Conservation (phyloP, 2,888 invertebrate genomes). For the Limenitis camilla region DNA sequence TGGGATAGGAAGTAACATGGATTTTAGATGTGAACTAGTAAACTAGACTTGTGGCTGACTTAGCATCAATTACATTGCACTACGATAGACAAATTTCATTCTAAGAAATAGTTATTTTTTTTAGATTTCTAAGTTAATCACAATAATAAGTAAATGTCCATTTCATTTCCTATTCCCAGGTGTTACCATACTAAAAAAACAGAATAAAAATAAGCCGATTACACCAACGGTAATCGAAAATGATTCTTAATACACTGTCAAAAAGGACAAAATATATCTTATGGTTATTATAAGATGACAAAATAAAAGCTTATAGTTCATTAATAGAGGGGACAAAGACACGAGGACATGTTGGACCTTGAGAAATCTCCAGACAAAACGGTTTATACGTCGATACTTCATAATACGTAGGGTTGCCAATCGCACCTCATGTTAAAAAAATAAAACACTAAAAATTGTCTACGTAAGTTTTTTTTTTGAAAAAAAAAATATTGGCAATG, state of each 20-base stretch:
- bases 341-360: constrained; percentile 35
- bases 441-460: neutral
- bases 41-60: too few relatives aligned
- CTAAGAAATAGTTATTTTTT: too few relatives aligned
- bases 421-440: neutral
- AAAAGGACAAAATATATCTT: neutral
- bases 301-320: constrained; percentile 40
- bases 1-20: too few relatives aligned
- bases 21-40: too few relatives aligned
- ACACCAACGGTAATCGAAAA: constrained; percentile 9
- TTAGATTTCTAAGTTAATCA: too few relatives aligned
- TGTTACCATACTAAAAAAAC: neutral
- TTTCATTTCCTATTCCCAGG: neutral
- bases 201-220: constrained; percentile 22
- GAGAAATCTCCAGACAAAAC: constrained; percentile 43
- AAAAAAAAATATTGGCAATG: too few relatives aligned
- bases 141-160: neutral
- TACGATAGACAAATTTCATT: too few relatives aligned
- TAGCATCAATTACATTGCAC: too few relatives aligned
- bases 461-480: too few relatives aligned
- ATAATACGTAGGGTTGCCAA: constrained; percentile 37
- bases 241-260: neutral
- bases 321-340: constrained; percentile 42
- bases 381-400: constrained; percentile 33
- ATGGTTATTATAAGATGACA: constrained; percentile 30